Evolutionary conservation across 2,113 vertebrate genomes (phyloP), one percentile per base, ranked within the genome.

Genomic region (Phyllostomus discolor): DNA sequence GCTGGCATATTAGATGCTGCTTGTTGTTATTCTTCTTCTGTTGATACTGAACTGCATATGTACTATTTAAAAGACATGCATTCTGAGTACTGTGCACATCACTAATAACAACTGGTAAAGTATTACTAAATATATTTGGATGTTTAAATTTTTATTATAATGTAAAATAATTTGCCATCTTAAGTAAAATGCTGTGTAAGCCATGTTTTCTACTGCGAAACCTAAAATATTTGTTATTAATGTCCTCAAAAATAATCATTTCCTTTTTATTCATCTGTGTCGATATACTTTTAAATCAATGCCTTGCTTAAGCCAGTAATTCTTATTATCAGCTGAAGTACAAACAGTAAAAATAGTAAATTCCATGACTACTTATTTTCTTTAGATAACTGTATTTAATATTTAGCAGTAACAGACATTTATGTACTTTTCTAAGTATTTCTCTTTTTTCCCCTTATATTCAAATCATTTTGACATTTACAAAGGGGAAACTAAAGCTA

Each of bases 391-490:
- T 83, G 7, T 48, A 90, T 78, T 80, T 31, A 92, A 22, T 54
- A 90, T 72, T 84, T n/a, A 92, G 43, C 24, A 95, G 92, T 46
- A 92, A 91, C 86, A 69, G 19, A 17, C 4, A 70, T 67, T 94
- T 62, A 62, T 28, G 41, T n/a, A 57, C 11, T 93, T 86, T 89
- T 83, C 16, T 50, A 78, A 48, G 20, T 81, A 52, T 41, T 4
- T 24, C 3, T 17, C 19, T 95, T n/a, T 54, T 59, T 78, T 91
- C 70, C 48, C n/a, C 73, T 90, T 35, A 83, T 46, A 59, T 59
- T 92, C 16, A 94, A 90, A 76, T 92, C 15, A 88, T 52, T 81
- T 22, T 91, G 59, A 94, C 59, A 93, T 95, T 96, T 95, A 46
- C 35, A 85, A 90, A 82, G 24, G 16, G 73, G 28, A 96, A 94